Conservation (phyloP, 2,888 invertebrate genomes). For the Aspidapion aeneum region DNA sequence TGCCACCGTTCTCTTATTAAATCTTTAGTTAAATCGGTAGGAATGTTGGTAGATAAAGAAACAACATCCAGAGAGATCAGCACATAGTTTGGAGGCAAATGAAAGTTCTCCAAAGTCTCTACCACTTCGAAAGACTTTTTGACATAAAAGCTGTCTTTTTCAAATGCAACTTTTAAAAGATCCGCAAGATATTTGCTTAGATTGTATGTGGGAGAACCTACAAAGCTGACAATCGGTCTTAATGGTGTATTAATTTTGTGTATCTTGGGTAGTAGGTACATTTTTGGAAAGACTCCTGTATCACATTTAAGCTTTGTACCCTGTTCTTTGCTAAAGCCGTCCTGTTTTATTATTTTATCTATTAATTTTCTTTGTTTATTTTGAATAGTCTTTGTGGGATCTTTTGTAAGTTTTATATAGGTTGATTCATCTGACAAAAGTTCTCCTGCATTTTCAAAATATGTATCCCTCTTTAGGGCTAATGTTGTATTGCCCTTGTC, state of each 20-base stretch:
- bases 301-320: background rate
- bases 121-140: background rate
- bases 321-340: background rate
- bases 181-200: background rate
- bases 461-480: background rate
- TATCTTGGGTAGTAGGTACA: background rate
- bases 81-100: background rate
- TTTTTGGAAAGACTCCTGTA: background rate
- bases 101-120: background rate
- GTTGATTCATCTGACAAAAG: background rate
- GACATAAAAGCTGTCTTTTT: background rate
- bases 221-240: background rate
- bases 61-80: background rate
- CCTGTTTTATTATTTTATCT: background rate
- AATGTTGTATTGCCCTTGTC: conserved; percentile 5
- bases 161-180: background rate
- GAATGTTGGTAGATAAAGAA: background rate
- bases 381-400: background rate
- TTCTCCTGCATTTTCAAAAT: background rate
- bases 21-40: background rate
- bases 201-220: background rate
- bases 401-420: background rate
- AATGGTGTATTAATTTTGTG: background rate
- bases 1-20: background rate
- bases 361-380: background rate